Evolutionary conservation across 2,113 vertebrate genomes (phyloP).

Genomic region (Spermophilus dauricus): DNA sequence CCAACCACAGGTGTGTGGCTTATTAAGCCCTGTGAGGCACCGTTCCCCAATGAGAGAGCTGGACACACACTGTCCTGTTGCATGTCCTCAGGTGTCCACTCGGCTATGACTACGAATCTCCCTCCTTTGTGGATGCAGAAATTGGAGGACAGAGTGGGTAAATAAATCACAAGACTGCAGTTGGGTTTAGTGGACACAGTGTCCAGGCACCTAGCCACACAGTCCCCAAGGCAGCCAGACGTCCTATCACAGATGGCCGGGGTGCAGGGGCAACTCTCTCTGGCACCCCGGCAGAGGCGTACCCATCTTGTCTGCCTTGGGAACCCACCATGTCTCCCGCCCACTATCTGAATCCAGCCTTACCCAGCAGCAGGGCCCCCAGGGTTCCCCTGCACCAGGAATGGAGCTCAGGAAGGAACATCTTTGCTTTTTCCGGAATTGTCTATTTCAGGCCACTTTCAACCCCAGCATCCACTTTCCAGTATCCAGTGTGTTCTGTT

Average conservation of each 20-base stretch:
- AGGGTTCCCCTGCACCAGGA: accelerated
- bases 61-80: background rate
- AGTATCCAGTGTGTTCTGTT: background rate
- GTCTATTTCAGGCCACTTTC: too few relatives aligned
- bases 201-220: background rate
- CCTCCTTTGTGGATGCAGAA: background rate
- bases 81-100: background rate
- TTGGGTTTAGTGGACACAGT: too few relatives aligned
- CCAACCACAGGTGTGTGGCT: background rate
- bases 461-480: background rate
- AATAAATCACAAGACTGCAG: background rate
- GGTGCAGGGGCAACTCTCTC: too few relatives aligned
- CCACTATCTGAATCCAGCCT: accelerated
- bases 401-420: background rate
- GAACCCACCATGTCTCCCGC: too few relatives aligned
- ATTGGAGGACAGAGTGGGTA: background rate
- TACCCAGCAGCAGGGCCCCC: background rate
- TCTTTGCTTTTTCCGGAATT: background rate
- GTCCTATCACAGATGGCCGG: background rate
- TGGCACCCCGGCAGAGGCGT: background rate
- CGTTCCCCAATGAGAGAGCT: accelerated
- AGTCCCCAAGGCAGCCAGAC: accelerated
- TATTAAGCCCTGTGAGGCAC: too few relatives aligned
- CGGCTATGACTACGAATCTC: too few relatives aligned
- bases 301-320: accelerated